Percentiles rank a stretch among this genome's conserved stretches.
phyloP scores from a whole-genome alignment of 2,888 invertebrate species.

The Salticus scenicus region DNA sequence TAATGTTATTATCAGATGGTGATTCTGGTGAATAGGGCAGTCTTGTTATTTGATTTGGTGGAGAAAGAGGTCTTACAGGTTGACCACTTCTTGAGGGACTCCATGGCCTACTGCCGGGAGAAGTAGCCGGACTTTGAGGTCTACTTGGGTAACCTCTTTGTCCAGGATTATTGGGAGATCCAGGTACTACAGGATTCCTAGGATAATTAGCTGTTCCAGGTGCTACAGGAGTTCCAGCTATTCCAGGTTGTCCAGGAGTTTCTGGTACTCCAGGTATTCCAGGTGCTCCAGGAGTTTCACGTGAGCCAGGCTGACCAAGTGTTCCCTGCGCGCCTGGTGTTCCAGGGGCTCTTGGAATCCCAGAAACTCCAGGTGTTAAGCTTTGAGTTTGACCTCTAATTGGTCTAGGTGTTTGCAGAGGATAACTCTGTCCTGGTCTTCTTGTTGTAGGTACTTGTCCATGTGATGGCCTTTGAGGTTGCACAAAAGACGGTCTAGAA shows the following conservation, averaged over 20 bases:
- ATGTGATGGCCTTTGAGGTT: slow-evolving; percentile 26
- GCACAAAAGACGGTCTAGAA: slow-evolving; percentile 11
- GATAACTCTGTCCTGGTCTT: slow-evolving; percentile 21
- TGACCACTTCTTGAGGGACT: slow-evolving; percentile 34
- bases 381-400: slow-evolving; percentile 20
- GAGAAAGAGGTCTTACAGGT: slow-evolving; percentile 9
- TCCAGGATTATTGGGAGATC: background rate
- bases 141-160: background rate
- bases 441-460: slow-evolving; percentile 29
- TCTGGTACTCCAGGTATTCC: background rate
- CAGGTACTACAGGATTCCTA: background rate
- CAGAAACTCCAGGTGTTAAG: background rate
- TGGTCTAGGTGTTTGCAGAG: slow-evolving; percentile 31
- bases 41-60: slow-evolving; percentile 19
- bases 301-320: too few relatives aligned
- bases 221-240: slow-evolving; percentile 2
- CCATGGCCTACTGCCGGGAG: slow-evolving; percentile 21
- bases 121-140: background rate
- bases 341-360: background rate
- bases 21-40: slow-evolving; percentile 14
- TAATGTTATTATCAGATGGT: slow-evolving; percentile 40
- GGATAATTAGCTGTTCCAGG: background rate
- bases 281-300: too few relatives aligned
- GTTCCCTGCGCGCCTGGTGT: too few relatives aligned
- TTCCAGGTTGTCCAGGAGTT: background rate